Conservation (phyloP, 1,140 invertebrate genomes). For the Drosophila ogumai region DNA sequence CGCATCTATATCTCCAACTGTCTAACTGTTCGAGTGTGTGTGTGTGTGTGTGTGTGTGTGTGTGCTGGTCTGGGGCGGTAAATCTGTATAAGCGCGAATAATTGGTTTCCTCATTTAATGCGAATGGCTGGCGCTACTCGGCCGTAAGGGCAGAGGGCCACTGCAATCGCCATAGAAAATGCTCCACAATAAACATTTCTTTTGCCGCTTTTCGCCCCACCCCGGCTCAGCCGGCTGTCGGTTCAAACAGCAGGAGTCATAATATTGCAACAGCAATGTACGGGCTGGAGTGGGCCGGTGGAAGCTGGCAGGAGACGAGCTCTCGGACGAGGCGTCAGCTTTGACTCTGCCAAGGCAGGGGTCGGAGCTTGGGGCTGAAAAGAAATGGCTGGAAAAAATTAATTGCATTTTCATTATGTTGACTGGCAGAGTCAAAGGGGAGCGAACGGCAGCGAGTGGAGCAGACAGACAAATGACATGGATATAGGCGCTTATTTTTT, state of each 20-base stretch:
- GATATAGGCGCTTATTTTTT: constrained; percentile 68
- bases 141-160: constrained; percentile 38
- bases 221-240: constrained; percentile 49
- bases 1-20: constrained; percentile 62
- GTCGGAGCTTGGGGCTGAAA: constrained; percentile 36
- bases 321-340: constrained; percentile 52
- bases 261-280: constrained; percentile 77
- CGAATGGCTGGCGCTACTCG: constrained; percentile 66
- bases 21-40: constrained; percentile 59
- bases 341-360: constrained; percentile 44
- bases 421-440: constrained; percentile 67
- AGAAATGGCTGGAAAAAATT: constrained; percentile 84
- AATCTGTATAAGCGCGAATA: constrained; percentile 85
- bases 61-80: constrained; percentile 60
- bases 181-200: constrained; percentile 78
- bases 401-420: constrained; percentile 85
- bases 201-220: constrained; percentile 43
- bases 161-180: constrained; percentile 75
- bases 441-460: constrained; percentile 23
- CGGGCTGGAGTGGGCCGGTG: constrained; percentile 16
- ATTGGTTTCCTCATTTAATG: constrained; percentile 85
- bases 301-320: constrained; percentile 22
- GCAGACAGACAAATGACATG: constrained; percentile 80
- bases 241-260: constrained; percentile 81
- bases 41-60: constrained; percentile 42